Conservation (phyloP, 2,888 invertebrate species). For the Amblyjoppa fuscipennis region DNA sequence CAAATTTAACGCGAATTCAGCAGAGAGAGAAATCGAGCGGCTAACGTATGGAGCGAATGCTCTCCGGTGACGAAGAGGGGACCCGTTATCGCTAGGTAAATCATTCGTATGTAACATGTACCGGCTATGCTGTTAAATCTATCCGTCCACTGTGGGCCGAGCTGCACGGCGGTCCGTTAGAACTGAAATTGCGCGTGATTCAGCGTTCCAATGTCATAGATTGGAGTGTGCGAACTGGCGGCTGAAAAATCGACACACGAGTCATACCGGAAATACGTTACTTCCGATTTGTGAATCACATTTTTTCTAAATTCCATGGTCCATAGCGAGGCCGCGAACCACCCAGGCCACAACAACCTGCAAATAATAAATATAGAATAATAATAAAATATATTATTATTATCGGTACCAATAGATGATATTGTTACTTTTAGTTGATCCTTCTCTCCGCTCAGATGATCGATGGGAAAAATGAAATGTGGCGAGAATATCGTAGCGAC, state of each 20-base stretch:
- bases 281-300: too few species aligned
- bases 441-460: too few species aligned
- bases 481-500: not conserved
- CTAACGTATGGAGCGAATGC: constrained; percentile 51
- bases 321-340: too few species aligned
- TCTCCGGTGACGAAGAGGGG: constrained; percentile 47
- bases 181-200: constrained; percentile 19
- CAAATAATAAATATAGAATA: too few species aligned
- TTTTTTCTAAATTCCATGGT: too few species aligned
- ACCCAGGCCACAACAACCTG: too few species aligned
- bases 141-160: not conserved
- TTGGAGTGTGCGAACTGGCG: not conserved
- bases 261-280: too few species aligned
- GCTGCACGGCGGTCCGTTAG: not conserved
- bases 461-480: not conserved
- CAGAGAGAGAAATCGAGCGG: constrained; percentile 35
- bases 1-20: constrained; percentile 52
- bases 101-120: constrained; percentile 47
- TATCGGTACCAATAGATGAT: too few species aligned
- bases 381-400: too few species aligned
- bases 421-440: too few species aligned
- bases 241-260: not conserved
- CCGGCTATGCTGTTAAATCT: constrained; percentile 13
- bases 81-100: constrained; percentile 55
- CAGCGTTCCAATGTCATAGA: not conserved